Evolutionary conservation across 1,140 invertebrate species (phyloP), one percentile per base, ranked within the genome.

Genomic region (Periplaneta americana): DNA sequence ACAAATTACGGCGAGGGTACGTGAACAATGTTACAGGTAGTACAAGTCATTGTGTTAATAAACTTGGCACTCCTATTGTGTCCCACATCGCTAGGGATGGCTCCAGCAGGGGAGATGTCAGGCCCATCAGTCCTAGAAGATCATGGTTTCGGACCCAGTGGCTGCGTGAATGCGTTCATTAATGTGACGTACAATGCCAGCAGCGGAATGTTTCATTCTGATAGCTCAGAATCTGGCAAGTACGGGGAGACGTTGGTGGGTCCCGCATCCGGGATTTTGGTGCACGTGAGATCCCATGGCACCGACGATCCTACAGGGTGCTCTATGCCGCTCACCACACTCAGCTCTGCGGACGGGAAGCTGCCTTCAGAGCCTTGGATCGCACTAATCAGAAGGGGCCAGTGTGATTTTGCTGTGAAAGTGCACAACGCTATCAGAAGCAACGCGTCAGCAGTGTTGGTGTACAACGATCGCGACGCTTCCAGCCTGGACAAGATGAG

Each of bases 381-480:
- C 80, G 95, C 95, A 1, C 87, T 96, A 76, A 92, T 96, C 6
- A 90, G 92, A 83, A 87, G 94, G 28, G 95, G 95, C 34, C 89
- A 87, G 31, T 96, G 95, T 87, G 93, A 93, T 83, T 95, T 95
- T 86, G 93, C 95, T 85, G 91, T 92, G 75, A 96, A 96, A 88
- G 90, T 95, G 79, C 91, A 93, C 83, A 93, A 95, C 87, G 94
- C 94, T 22, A 91, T 91, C 85, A 87, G 88, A 39, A 91, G 90
- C 79, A 93, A 93, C 84, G 95, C 95, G 2, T 90, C 91, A 0
- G 95, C 92, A 0, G 92, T 95, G 22, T 91, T 96, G 37, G 91
- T 96, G 17, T 96, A 95, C 88, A 94, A 95, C 86, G 92, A 94
- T 87, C 89, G 92, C 75, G 91, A 92, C 66, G 90, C 91, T 32